Percentiles rank a stretch among this genome's conserved stretches.
Evolutionary conservation across 2,888 invertebrate genomes (phyloP).

Genomic region (Temnothorax unifasciatus): DNA sequence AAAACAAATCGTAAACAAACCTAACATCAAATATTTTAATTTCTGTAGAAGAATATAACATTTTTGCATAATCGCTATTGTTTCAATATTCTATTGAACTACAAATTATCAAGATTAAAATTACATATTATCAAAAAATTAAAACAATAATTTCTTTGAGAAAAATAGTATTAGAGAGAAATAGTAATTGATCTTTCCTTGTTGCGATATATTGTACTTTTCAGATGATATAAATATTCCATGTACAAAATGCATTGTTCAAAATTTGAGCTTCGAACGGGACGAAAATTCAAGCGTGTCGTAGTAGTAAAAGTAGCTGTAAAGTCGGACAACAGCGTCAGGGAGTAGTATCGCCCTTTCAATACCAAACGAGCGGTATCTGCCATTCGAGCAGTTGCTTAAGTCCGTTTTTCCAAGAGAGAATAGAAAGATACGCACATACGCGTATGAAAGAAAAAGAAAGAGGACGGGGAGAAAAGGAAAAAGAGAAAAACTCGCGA

Average conservation of each 20-base stretch:
- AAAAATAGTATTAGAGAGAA: neutral
- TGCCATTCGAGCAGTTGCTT: constrained; percentile 53
- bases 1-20: constrained; percentile 1
- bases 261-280: constrained; percentile 8
- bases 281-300: constrained; percentile 44
- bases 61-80: neutral
- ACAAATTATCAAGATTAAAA: neutral
- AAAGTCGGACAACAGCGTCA: constrained; percentile 75
- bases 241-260: neutral
- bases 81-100: neutral
- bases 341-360: constrained; percentile 71
- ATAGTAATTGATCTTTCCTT: neutral
- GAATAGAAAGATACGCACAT: constrained; percentile 44
- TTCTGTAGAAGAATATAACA: neutral
- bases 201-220: neutral
- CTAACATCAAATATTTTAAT: constrained; percentile 5
- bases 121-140: neutral
- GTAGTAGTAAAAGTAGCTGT: constrained; percentile 80
- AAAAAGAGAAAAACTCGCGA: constrained; percentile 63
- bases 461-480: constrained; percentile 18
- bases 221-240: neutral
- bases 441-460: constrained; percentile 25
- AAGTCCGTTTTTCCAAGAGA: constrained; percentile 50
- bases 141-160: neutral
- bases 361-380: constrained; percentile 60